Evolutionary conservation across 1,140 invertebrate species (phyloP).

Genomic region (Arctopsyche grandis): DNA sequence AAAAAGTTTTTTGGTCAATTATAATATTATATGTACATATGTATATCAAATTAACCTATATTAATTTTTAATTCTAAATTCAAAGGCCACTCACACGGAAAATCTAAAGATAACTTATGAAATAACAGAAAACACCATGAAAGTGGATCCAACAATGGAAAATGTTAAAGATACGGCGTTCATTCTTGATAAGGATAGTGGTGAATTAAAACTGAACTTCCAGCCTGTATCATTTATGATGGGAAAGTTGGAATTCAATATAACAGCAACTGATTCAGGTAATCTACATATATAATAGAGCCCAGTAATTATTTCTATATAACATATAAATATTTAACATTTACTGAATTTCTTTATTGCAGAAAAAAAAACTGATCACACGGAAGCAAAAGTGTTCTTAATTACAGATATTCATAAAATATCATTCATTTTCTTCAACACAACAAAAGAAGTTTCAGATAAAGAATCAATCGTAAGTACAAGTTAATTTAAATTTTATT

Average conservation of each 20-base stretch:
- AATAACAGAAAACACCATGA: conserved; percentile 60
- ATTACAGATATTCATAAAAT: conserved; percentile 65
- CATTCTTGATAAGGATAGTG: conserved; percentile 57
- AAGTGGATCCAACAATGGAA: conserved; percentile 57
- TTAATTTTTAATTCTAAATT: neutral
- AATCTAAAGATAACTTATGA: conserved; percentile 61
- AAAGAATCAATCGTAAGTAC: neutral
- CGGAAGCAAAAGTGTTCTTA: conserved; percentile 64
- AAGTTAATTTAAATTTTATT: neutral
- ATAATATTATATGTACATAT: conserved; percentile 50
- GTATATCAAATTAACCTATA: no score
- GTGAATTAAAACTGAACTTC: conserved; percentile 63
- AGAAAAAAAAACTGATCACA: neutral
- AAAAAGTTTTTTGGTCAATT: no score
- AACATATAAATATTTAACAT: neutral
- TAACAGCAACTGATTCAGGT: conserved; percentile 65
- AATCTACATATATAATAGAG: conserved; percentile 17
- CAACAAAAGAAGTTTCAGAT: conserved; percentile 58
- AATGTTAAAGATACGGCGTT: conserved; percentile 60
- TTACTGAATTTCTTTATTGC: neutral
- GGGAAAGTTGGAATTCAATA: conserved; percentile 68
- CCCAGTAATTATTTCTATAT: neutral
- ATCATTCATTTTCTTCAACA: conserved; percentile 67
- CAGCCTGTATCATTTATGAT: conserved; percentile 64
- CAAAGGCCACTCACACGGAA: conserved; percentile 65